Conservation (phyloP, 23 tunicate species). For the Clavelina lepadiformis region DNA sequence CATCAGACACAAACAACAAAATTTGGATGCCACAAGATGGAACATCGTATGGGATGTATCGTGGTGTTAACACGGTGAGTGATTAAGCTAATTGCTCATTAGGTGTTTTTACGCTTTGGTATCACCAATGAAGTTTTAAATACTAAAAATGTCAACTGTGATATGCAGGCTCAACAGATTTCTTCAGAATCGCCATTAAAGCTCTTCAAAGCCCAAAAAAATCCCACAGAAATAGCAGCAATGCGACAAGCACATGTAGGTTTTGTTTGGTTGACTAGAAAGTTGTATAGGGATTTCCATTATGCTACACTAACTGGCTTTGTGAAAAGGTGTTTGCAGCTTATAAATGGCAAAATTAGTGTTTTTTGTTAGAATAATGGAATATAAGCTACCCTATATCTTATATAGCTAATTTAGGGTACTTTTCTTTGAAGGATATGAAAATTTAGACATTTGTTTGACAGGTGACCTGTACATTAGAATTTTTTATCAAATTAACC, state of each 20-base stretch:
- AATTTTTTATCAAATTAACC: too few species aligned
- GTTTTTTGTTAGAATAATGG: too few species aligned
- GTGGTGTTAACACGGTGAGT: conserved; percentile 56
- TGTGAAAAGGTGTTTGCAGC: too few species aligned
- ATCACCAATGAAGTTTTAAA: neutral
- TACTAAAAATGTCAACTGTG: neutral
- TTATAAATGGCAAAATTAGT: too few species aligned
- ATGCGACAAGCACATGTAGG: conserved; percentile 92
- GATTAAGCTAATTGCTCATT: too few species aligned
- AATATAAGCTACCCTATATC: too few species aligned
- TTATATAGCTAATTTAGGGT: too few species aligned
- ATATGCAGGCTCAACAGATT: conserved; percentile 58
- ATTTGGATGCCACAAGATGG: conserved; percentile 67
- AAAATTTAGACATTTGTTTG: too few species aligned
- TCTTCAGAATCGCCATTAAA: conserved; percentile 48
- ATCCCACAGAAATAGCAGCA: conserved; percentile 49
- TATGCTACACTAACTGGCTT: too few species aligned
- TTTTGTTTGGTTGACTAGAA: neutral
- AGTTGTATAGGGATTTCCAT: too few species aligned
- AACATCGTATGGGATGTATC: conserved; percentile 83
- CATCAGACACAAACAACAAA: neutral
- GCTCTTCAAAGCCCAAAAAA: conserved; percentile 63
- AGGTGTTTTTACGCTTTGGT: neutral
- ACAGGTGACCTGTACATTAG: too few species aligned
- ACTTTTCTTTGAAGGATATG: too few species aligned